A percentile compares a stretch with the other conserved stretches of the same genome.
Evolutionary conservation across 1,140 invertebrate species (phyloP).

Genomic region (Pseudomyrmex gracilis): DNA sequence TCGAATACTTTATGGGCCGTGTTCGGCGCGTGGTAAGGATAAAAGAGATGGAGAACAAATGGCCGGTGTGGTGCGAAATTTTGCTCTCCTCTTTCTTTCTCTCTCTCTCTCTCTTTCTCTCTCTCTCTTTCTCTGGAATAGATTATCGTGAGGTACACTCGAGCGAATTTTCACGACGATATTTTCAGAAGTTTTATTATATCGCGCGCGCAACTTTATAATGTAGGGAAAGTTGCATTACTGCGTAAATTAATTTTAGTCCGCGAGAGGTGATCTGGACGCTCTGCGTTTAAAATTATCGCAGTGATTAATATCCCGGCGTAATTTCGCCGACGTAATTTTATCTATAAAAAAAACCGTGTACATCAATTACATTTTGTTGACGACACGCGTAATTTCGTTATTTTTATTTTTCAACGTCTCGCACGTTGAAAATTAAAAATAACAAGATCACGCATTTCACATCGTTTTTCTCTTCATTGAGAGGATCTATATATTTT

Average conservation of each 20-base stretch:
- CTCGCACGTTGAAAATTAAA: conserved; percentile 20
- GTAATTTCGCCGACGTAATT: too few relatives aligned
- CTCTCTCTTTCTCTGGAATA: not conserved
- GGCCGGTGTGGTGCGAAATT: conserved; percentile 13
- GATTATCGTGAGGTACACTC: conserved; percentile 15
- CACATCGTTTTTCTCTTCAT: conserved; percentile 15
- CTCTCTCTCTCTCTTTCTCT: too few relatives aligned
- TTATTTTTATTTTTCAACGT: too few relatives aligned
- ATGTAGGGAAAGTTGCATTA: conserved; percentile 18
- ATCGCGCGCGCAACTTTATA: not conserved
- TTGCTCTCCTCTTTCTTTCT: not conserved
- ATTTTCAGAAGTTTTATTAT: conserved; percentile 28
- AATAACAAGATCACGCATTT: conserved; percentile 39
- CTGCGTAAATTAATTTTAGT: conserved; percentile 11
- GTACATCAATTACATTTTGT: too few relatives aligned
- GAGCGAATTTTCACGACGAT: conserved; percentile 17
- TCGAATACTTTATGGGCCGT: conserved; percentile 41
- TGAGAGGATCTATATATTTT: not conserved
- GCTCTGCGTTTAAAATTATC: not conserved
- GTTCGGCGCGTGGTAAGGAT: conserved; percentile 39
- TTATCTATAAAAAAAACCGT: not conserved
- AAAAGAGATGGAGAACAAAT: conserved; percentile 30
- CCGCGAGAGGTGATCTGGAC: not conserved
- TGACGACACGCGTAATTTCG: too few relatives aligned
- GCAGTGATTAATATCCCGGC: not conserved